Evolutionary conservation across 2,888 invertebrate species (phyloP).

Genomic region (Campoletis raptor): DNA sequence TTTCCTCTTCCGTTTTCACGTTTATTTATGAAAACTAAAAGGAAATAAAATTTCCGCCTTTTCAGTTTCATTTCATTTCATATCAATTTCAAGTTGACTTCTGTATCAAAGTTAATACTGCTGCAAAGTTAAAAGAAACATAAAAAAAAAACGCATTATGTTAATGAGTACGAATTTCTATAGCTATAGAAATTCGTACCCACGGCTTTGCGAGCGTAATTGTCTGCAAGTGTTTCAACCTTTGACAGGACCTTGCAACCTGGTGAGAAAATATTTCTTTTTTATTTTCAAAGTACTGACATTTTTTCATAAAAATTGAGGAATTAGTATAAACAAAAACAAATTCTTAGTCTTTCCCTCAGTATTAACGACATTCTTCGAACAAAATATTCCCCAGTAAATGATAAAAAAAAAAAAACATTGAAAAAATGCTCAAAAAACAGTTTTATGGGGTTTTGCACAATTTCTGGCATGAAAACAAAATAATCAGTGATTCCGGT

Average conservation of each 20-base stretch:
- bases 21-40: background rate
- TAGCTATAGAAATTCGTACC: no score
- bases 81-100: background rate
- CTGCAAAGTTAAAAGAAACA: slow-evolving; percentile 23
- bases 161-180: no score
- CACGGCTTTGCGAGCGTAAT: no score
- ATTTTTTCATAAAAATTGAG: background rate
- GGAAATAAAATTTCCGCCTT: background rate
- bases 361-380: background rate
- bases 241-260: no score
- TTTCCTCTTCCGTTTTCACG: background rate
- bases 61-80: background rate
- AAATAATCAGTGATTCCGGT: background rate
- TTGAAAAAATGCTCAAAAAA: background rate
- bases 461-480: background rate
- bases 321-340: background rate
- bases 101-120: background rate
- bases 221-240: no score
- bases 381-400: background rate
- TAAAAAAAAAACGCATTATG: slow-evolving; percentile 10
- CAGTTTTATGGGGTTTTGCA: background rate
- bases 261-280: no score
- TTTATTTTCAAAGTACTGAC: no score
- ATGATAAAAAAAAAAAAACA: background rate
- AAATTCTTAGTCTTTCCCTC: background rate